phyloP scores from a whole-genome alignment of 2,888 invertebrate genomes.

The Hirudinaria manillensis region DNA sequence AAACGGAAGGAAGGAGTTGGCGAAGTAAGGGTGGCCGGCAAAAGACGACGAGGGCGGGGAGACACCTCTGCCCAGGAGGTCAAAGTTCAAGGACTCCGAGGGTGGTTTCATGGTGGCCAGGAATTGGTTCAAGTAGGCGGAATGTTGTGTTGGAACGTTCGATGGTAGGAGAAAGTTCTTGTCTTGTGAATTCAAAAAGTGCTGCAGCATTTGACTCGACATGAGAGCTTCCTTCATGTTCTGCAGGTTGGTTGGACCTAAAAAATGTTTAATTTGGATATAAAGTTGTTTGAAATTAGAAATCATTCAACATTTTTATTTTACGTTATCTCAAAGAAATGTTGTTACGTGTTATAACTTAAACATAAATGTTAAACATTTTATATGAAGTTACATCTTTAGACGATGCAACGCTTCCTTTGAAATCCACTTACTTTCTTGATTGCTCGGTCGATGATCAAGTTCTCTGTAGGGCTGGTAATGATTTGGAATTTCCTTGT shows the following conservation, averaged over 20 bases:
- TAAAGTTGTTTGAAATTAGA: background rate
- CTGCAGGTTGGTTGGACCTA: background rate
- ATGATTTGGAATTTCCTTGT: background rate
- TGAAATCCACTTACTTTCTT: background rate
- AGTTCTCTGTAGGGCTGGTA: background rate
- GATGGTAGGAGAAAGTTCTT: background rate
- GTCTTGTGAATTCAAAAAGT: background rate
- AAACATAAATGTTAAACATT: too few relatives aligned
- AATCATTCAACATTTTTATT: too few relatives aligned
- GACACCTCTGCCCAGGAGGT: background rate
- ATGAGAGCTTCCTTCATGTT: background rate
- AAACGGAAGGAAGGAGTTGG: background rate
- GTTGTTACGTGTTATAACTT: too few relatives aligned
- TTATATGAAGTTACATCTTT: too few relatives aligned
- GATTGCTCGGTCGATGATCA: background rate
- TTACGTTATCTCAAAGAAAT: too few relatives aligned
- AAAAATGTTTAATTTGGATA: background rate
- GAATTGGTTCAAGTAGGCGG: conserved; percentile 12
- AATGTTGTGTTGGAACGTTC: background rate
- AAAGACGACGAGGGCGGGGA: background rate
- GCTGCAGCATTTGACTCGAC: background rate
- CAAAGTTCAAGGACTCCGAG: conserved; percentile 1
- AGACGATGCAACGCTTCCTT: background rate
- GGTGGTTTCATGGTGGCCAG: conserved; percentile 4
- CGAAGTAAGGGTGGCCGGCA: background rate